phyloP scores from a whole-genome alignment of 2,113 vertebrate genomes.

The Petaurus breviceps region DNA sequence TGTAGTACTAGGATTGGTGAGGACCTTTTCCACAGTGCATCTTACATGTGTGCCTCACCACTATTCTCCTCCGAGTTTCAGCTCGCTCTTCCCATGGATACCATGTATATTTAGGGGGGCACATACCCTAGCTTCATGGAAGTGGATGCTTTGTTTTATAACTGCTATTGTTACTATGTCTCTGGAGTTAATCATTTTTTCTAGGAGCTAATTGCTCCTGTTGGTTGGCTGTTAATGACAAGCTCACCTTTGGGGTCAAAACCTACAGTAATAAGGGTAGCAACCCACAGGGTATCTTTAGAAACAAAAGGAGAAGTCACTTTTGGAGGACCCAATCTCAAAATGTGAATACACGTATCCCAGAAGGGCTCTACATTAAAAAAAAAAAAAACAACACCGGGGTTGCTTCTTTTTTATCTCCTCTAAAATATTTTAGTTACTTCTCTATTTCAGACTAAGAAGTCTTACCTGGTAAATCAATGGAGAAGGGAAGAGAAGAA shows the following conservation, averaged over 20 bases:
- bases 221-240: not conserved
- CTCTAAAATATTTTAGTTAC: constrained; percentile 21
- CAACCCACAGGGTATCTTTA: not conserved
- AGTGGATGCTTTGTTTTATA: not conserved
- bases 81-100: not conserved
- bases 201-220: not conserved
- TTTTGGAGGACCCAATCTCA: not conserved
- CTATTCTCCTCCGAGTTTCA: not conserved
- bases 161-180: not conserved
- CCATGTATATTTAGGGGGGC: not conserved
- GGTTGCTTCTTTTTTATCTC: constrained; percentile 54
- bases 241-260: not conserved
- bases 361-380: not conserved
- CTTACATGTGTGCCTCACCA: not conserved
- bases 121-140: not conserved
- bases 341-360: not conserved
- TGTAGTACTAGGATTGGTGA: not conserved
- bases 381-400: constrained; percentile 19
- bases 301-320: not conserved
- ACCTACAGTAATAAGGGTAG: not conserved
- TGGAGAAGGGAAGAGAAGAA: not conserved
- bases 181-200: not conserved
- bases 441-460: constrained; percentile 26
- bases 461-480: not conserved
- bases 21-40: not conserved